Evolutionary conservation across 2,888 invertebrate genomes (phyloP).

Genomic region (Zhuqinia jingwanae): DNA sequence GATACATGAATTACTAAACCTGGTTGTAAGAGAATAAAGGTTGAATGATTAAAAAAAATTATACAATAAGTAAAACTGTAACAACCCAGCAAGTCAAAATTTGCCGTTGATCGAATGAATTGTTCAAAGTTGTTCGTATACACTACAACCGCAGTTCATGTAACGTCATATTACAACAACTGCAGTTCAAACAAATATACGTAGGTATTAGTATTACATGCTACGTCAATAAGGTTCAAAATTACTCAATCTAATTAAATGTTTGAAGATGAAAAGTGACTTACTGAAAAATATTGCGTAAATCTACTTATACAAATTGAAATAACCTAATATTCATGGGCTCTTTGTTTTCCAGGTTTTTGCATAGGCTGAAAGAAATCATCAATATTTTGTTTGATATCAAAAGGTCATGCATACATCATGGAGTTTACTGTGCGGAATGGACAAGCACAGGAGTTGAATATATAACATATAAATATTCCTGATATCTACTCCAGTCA

Average conservation of each 20-base stretch:
- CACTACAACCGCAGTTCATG: too few species aligned
- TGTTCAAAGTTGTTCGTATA: too few species aligned
- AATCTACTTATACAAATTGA: slow-evolving; percentile 73
- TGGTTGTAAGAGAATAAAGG: too few species aligned
- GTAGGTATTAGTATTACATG: not conserved
- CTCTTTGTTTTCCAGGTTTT: slow-evolving; percentile 71
- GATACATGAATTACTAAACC: too few species aligned
- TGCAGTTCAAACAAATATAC: not conserved
- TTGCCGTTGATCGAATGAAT: not conserved
- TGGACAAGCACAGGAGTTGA: too few species aligned
- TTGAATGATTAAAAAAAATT: too few species aligned
- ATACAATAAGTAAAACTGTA: not conserved
- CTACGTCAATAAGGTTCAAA: slow-evolving; percentile 9
- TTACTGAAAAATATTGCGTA: slow-evolving; percentile 74
- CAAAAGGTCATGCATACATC: slow-evolving; percentile 1
- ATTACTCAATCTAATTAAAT: too few species aligned
- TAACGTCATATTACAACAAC: too few species aligned
- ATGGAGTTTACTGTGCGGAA: too few species aligned
- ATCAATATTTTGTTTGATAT: slow-evolving; percentile 32
- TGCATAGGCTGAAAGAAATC: slow-evolving; percentile 69
- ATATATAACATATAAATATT: too few species aligned
- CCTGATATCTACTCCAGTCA: too few species aligned
- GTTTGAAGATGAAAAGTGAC: slow-evolving; percentile 42
- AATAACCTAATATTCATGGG: slow-evolving; percentile 72
- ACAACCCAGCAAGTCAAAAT: slow-evolving; percentile 9